phyloP scores from a whole-genome alignment of 2,888 invertebrate genomes.

The Trichacis sp. region DNA sequence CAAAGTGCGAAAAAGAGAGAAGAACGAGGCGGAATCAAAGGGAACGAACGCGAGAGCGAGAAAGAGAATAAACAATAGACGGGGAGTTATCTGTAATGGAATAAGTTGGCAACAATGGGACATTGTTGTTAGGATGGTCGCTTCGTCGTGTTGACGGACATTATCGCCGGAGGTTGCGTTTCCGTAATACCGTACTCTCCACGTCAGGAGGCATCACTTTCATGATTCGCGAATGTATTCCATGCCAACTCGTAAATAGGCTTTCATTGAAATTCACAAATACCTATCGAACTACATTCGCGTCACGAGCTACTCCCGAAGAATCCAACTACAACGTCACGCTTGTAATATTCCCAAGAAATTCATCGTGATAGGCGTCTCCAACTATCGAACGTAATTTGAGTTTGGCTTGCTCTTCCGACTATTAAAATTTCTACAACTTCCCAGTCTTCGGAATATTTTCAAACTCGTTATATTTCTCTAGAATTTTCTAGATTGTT shows the following conservation, averaged over 20 bases:
- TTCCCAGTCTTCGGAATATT: too few relatives aligned
- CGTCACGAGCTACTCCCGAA: constrained; percentile 50
- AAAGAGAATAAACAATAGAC: constrained; percentile 50
- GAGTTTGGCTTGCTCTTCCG: constrained; percentile 6
- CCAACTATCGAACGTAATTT: constrained; percentile 14
- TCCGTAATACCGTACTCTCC: constrained; percentile 59
- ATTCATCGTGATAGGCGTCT: constrained; percentile 37
- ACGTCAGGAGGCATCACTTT: constrained; percentile 61
- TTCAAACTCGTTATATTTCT: too few relatives aligned
- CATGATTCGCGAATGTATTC: constrained; percentile 63
- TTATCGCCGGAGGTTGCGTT: constrained; percentile 68
- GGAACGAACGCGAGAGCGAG: constrained; percentile 43
- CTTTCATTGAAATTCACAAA: constrained; percentile 56
- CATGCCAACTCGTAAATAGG: constrained; percentile 53
- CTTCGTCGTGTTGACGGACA: constrained; percentile 67
- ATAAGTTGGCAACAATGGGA: constrained; percentile 69
- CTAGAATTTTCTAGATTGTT: too few relatives aligned
- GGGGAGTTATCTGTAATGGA: constrained; percentile 69
- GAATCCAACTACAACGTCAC: constrained; percentile 37
- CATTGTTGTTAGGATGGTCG: constrained; percentile 65
- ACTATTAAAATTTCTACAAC: too few relatives aligned
- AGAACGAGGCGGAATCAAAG: constrained; percentile 32
- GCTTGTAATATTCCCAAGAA: constrained; percentile 27
- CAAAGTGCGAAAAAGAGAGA: constrained; percentile 9
- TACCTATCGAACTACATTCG: constrained; percentile 57